Conservation (phyloP, 2,888 invertebrate species). For the Megalurothrips usitatus region DNA sequence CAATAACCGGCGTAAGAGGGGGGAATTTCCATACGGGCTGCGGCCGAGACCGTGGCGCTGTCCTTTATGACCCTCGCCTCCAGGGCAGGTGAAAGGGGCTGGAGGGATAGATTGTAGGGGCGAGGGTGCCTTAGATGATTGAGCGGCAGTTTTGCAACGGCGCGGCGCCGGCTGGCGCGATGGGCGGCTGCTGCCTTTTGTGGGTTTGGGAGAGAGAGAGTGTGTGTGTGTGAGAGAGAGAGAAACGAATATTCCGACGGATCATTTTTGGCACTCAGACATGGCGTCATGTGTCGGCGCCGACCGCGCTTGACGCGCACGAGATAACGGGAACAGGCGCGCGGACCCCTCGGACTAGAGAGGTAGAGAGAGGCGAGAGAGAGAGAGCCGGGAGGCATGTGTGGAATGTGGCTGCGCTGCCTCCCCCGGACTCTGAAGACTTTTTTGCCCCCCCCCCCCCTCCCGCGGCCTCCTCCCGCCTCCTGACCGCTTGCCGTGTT, state of each 20-base stretch:
- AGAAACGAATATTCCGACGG: neutral
- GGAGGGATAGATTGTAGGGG: neutral
- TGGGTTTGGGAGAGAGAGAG: neutral
- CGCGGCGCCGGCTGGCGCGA: neutral
- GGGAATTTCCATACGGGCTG: neutral
- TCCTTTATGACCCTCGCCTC: neutral
- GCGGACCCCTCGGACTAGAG: no score
- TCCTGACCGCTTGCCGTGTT: neutral
- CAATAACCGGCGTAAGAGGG: neutral
- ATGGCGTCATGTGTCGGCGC: no score
- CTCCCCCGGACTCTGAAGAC: neutral
- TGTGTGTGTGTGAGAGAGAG: neutral
- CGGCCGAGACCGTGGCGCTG: neutral
- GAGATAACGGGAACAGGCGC: no score
- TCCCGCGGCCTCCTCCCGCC: no score
- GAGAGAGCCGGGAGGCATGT: neutral
- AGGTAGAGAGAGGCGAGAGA: no score
- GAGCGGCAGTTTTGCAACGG: neutral
- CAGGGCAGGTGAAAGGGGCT: neutral
- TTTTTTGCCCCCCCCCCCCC: no score
- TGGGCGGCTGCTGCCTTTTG: neutral
- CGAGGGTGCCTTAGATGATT: neutral
- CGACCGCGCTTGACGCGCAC: no score
- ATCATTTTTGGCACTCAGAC: neutral
- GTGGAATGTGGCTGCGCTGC: neutral